A percentile compares a stretch with the other conserved stretches of the same genome.
These are phyloP conservation scores for Epirrhoe tristata DNA, from an alignment of 2,888 invertebrate genomes.

Conservation along the genomic window DNA sequence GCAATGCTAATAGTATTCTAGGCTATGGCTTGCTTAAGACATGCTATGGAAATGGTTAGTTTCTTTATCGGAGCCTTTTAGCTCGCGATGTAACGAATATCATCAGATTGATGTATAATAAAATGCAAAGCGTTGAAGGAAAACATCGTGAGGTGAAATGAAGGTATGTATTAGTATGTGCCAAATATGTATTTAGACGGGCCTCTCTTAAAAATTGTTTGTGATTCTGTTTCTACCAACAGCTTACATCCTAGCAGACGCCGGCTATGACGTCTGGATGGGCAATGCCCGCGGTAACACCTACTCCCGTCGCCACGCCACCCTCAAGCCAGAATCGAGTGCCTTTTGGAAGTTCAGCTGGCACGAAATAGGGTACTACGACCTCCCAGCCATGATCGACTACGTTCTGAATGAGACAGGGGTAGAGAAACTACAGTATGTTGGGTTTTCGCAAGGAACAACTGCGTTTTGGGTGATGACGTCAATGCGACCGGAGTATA, in stretches of 20 bases:
- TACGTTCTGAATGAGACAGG: slow-evolving; percentile 85
- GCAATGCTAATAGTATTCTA: too few relatives aligned
- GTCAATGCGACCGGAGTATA: slow-evolving; percentile 84
- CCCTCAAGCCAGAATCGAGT: slow-evolving; percentile 63
- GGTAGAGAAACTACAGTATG: slow-evolving; percentile 86
- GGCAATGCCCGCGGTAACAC: slow-evolving; percentile 94
- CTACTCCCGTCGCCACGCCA: slow-evolving; percentile 88
- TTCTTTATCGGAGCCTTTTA: too few relatives aligned
- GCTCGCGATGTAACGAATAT: too few relatives aligned
- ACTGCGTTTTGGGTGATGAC: slow-evolving; percentile 87
- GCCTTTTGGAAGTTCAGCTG: slow-evolving; percentile 86
- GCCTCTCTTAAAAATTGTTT: not conserved
- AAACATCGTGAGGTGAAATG: too few relatives aligned
- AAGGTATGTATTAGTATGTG: too few relatives aligned
- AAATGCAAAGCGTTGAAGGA: too few relatives aligned
- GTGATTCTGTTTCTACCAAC: slow-evolving; percentile 35
- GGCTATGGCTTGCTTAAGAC: too few relatives aligned
- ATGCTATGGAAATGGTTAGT: too few relatives aligned
- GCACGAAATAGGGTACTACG: slow-evolving; percentile 91
- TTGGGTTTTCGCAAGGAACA: slow-evolving; percentile 91
- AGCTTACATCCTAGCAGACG: slow-evolving; percentile 89
- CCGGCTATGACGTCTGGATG: slow-evolving; percentile 93
- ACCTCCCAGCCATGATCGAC: slow-evolving; percentile 91
- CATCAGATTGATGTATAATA: too few relatives aligned
- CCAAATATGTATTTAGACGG: too few relatives aligned